Conservation (phyloP, 2,113 vertebrate species). For the Boleophthalmus pectinirostris region DNA sequence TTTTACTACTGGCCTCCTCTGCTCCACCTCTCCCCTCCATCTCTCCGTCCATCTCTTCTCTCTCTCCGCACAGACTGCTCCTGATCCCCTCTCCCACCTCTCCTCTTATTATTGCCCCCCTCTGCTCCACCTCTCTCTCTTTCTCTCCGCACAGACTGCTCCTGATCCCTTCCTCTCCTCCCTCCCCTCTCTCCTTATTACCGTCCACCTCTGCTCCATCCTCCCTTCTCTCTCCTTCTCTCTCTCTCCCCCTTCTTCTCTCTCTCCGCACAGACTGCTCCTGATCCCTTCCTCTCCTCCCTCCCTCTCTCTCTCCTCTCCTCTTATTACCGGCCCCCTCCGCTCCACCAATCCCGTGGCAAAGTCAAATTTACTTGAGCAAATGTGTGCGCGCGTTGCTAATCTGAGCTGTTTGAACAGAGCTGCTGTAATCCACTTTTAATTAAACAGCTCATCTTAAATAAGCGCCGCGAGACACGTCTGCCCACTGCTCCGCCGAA, state of each 20-base stretch:
- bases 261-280: constrained; percentile 84
- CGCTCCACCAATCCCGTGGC: constrained; percentile 90
- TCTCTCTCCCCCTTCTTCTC: constrained; percentile 11
- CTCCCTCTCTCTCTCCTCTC: constrained; percentile 21
- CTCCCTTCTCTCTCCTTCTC: not conserved
- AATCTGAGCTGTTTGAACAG: constrained; percentile 98
- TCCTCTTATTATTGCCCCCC: no score
- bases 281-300: not conserved
- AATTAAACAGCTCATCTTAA: constrained; percentile 95
- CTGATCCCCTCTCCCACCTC: no score
- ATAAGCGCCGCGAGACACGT: constrained; percentile 76
- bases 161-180: no score
- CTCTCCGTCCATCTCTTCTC: no score
- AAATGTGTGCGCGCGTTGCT: constrained; percentile 95
- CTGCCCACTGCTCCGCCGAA: not conserved
- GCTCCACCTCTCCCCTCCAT: no score
- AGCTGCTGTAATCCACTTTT: constrained; percentile 96
- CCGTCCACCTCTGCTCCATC: not conserved
- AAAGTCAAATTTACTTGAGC: constrained; percentile 98
- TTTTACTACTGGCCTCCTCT: no score
- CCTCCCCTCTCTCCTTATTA: no score
- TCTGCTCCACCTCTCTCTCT: no score
- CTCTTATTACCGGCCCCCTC: constrained; percentile 88
- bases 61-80: no score
- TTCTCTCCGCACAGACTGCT: no score